Conservation (phyloP, 2,888 invertebrate species). For the Lasioglossum villosulum region DNA sequence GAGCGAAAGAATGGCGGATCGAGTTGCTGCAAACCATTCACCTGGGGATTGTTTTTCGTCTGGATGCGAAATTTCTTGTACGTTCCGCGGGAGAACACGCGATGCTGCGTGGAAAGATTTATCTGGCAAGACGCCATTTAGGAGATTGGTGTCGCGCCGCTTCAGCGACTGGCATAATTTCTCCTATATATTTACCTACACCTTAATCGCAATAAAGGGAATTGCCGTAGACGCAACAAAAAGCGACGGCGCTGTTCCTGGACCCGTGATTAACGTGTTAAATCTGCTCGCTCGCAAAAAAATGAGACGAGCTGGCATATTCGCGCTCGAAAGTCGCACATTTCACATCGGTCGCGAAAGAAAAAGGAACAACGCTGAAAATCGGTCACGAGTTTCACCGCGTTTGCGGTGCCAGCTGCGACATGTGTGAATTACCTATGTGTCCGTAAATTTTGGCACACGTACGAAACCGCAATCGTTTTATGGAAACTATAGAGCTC, state of each 20-base stretch:
- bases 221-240: background rate
- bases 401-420: background rate
- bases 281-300: background rate
- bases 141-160: constrained; percentile 58
- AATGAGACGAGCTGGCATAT: background rate
- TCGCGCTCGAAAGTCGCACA: background rate
- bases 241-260: background rate
- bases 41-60: constrained; percentile 25
- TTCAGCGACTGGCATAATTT: constrained; percentile 11
- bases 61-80: constrained; percentile 25
- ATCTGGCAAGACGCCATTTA: constrained; percentile 62
- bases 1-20: background rate
- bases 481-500: background rate
- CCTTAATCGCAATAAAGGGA: background rate
- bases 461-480: background rate
- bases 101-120: constrained; percentile 50
- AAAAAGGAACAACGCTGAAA: background rate
- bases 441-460: background rate
- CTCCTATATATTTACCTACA: background rate
- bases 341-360: background rate
- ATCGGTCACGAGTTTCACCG: background rate
- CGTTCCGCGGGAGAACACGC: constrained; percentile 9
- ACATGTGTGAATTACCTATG: background rate
- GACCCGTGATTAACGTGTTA: background rate
- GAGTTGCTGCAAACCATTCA: background rate